Conservation (phyloP, 92 coral and sea anemone species). For the Paramuricea clavata region DNA sequence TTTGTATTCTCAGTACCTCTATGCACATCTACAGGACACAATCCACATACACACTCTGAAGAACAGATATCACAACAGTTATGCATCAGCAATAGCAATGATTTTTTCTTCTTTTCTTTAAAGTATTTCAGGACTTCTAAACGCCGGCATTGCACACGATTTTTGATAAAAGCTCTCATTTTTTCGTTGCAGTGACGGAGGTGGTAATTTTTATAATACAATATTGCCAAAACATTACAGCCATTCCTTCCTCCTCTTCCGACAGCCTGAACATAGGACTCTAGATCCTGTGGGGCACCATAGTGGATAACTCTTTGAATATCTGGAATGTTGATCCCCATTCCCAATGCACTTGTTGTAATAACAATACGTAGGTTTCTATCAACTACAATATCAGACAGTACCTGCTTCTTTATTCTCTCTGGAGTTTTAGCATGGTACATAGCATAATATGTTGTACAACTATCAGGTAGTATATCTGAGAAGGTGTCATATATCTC, state of each 20-base stretch:
- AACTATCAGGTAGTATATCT: too few species aligned
- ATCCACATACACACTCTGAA: constrained; percentile 18
- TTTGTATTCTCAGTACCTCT: too few species aligned
- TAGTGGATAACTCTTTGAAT: constrained; percentile 59
- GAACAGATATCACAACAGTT: constrained; percentile 65
- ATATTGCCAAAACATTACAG: constrained; percentile 28
- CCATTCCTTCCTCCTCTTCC: constrained; percentile 74
- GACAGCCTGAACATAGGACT: constrained; percentile 69
- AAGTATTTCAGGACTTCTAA: constrained; percentile 28
- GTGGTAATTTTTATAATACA: constrained; percentile 63
- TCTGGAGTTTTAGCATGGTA: constrained; percentile 68
- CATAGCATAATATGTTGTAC: constrained; percentile 49
- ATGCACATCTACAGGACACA: too few species aligned
- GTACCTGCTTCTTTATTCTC: constrained; percentile 44
- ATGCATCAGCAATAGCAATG: too few species aligned
- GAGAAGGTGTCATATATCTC: too few species aligned
- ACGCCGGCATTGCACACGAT: constrained; percentile 38
- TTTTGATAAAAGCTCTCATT: constrained; percentile 60
- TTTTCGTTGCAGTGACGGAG: constrained; percentile 66
- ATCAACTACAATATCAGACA: constrained; percentile 37
- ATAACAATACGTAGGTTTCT: constrained; percentile 54
- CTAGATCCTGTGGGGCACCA: constrained; percentile 67
- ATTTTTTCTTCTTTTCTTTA: too few species aligned
- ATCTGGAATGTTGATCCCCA: constrained; percentile 73
- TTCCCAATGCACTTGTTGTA: constrained; percentile 72